Conservation (phyloP, 1,140 invertebrate species). For the Popillia japonica region DNA sequence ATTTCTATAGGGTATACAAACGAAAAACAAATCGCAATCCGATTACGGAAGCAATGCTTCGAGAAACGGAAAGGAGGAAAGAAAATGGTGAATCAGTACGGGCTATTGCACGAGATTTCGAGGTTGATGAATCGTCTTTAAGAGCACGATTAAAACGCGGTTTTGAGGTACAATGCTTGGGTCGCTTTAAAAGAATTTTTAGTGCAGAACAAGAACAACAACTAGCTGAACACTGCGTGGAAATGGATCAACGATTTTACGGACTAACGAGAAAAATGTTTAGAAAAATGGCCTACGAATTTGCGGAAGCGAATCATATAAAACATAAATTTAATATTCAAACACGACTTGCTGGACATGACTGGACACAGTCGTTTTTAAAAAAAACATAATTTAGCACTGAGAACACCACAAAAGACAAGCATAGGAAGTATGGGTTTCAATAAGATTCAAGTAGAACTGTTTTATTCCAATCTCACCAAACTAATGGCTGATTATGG, state of each 20-base stretch:
- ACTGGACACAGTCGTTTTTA: neutral
- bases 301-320: conserved; percentile 35
- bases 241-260: conserved; percentile 28
- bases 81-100: too few species aligned
- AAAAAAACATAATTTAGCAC: too few species aligned
- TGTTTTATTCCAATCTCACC: neutral
- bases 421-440: neutral
- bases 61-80: too few species aligned
- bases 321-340: neutral
- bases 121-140: neutral
- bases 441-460: neutral
- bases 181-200: neutral
- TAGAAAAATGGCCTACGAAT: conserved; percentile 16
- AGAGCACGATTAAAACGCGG: neutral
- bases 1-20: too few species aligned
- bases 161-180: neutral
- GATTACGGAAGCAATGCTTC: too few species aligned
- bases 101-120: too few species aligned
- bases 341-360: neutral
- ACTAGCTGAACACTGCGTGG: conserved; percentile 33
- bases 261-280: conserved; percentile 1
- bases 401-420: neutral
- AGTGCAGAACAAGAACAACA: conserved; percentile 17
- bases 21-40: too few species aligned
- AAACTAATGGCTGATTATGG: neutral